Percentiles rank a stretch among this genome's conserved stretches.
These are phyloP conservation scores for Muntiacus reevesi DNA, from an alignment of 2,113 vertebrate genomes.

Conservation along the genomic window DNA sequence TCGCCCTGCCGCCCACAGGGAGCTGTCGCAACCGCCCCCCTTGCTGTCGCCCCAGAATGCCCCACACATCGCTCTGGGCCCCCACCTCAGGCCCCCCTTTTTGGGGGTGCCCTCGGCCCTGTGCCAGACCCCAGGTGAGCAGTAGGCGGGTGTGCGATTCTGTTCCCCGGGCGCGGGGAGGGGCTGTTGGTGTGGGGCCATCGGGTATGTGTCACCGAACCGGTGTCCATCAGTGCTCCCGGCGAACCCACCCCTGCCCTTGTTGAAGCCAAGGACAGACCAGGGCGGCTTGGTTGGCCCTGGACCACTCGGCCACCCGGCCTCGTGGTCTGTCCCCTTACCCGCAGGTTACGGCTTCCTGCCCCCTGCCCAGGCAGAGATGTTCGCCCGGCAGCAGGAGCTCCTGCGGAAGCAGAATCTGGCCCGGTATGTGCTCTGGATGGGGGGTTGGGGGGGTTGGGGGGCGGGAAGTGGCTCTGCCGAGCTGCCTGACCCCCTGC, in stretches of 20 bases:
- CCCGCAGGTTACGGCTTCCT: conserved; percentile 93
- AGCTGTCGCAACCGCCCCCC: conserved; percentile 92
- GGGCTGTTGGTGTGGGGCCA: background rate
- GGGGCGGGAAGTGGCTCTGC: accelerated
- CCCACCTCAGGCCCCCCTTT: conserved; percentile 95
- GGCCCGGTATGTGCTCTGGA: conserved; percentile 83
- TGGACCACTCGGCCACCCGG: background rate
- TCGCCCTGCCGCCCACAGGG: conserved; percentile 82
- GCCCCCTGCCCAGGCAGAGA: conserved; percentile 93
- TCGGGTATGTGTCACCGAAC: too few species aligned
- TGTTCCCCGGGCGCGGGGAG: background rate
- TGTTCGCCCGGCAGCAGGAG: conserved; percentile 96
- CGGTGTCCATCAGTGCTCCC: background rate
- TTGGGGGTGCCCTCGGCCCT: conserved; percentile 94
- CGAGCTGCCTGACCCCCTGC: accelerated
- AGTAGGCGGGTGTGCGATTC: background rate
- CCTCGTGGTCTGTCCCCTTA: background rate
- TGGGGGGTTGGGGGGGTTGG: accelerated
- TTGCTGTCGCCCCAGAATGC: conserved; percentile 93
- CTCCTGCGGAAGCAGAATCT: conserved; percentile 96
- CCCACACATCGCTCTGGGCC: conserved; percentile 94
- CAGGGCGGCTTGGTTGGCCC: accelerated
- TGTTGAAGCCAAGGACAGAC: background rate
- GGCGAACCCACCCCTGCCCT: background rate
- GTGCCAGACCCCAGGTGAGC: conserved; percentile 94